Percentiles rank a stretch among this genome's conserved stretches.
These are phyloP conservation scores for Apogon talboti DNA, from an alignment of 2,797 vertebrate genomes.

Conservation along the genomic window DNA sequence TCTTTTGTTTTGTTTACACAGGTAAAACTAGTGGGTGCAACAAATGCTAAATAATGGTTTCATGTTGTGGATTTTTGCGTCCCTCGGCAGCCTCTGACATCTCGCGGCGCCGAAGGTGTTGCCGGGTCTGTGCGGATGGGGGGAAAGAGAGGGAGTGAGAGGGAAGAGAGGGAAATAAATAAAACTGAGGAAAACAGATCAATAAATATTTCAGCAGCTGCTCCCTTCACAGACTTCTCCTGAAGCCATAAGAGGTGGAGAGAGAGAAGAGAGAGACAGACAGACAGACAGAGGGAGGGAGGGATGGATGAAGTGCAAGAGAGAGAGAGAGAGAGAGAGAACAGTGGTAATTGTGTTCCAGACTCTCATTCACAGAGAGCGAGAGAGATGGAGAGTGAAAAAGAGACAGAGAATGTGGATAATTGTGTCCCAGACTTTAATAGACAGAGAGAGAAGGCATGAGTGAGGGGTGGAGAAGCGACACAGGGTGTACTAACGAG, in stretches of 20 bases:
- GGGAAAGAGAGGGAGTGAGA: conserved; percentile 49
- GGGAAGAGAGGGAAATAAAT: conserved; percentile 78
- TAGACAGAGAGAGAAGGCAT: conserved; percentile 63
- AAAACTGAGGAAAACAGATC: conserved; percentile 85
- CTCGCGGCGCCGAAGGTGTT: conserved; percentile 63
- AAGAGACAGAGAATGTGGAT: conserved; percentile 66
- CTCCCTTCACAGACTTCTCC: conserved; percentile 77
- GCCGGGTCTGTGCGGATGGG: conserved; percentile 42
- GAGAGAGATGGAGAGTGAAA: conserved; percentile 63
- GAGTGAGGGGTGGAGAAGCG: conserved; percentile 69
- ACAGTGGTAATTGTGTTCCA: conserved; percentile 76
- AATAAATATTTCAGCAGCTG: conserved; percentile 89
- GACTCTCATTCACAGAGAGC: conserved; percentile 66
- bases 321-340: conserved; percentile 39
- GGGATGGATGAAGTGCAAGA: conserved; percentile 46
- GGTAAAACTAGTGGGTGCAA: conserved; percentile 67
- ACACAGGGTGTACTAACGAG: conserved; percentile 74
- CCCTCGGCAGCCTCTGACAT: conserved; percentile 64
- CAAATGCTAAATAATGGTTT: conserved; percentile 75
- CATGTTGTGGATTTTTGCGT: conserved; percentile 64
- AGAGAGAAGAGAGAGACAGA: conserved; percentile 37
- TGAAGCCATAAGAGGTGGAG: conserved; percentile 71
- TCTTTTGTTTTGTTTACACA: conserved; percentile 72
- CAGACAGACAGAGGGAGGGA: conserved; percentile 21
- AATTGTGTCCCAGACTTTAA: conserved; percentile 77